Conservation (phyloP, 2,113 vertebrate species). For the Lepisosteus oculatus region DNA sequence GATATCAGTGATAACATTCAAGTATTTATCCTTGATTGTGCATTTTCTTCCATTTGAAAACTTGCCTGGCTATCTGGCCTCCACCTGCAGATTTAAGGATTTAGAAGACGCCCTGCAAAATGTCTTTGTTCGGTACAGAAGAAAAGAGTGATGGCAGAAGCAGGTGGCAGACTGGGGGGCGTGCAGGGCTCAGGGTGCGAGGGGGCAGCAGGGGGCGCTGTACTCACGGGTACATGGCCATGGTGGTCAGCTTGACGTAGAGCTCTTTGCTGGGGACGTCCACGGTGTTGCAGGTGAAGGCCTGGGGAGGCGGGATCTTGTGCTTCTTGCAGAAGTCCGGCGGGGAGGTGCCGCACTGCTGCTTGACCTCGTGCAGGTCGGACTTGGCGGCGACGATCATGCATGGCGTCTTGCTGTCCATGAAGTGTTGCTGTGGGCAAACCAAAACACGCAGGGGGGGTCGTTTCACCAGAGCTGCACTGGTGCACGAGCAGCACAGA, state of each 20-base stretch:
- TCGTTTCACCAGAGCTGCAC: too few relatives aligned
- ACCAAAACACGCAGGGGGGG: conserved; percentile 28
- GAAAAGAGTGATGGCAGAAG: not conserved
- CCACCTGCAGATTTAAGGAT: too few relatives aligned
- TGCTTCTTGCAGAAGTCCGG: conserved; percentile 95
- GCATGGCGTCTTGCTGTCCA: conserved; percentile 94
- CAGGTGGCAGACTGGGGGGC: conserved; percentile 32
- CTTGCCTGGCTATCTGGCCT: too few relatives aligned
- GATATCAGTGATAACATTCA: too few relatives aligned
- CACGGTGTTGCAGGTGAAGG: conserved; percentile 85
- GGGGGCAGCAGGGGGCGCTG: conserved; percentile 15
- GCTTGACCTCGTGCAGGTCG: conserved; percentile 90
- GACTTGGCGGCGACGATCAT: conserved; percentile 90
- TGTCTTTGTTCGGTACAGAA: conserved; percentile 61
- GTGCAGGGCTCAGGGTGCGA: not conserved
- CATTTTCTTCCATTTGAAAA: too few relatives aligned
- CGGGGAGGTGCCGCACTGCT: conserved; percentile 84
- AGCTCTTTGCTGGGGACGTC: conserved; percentile 87
- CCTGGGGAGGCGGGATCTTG: conserved; percentile 96
- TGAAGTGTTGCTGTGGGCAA: conserved; percentile 83
- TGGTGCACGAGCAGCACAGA: too few relatives aligned
- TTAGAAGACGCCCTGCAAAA: conserved; percentile 2
- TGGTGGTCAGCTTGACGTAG: conserved; percentile 94
- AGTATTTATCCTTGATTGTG: too few relatives aligned
- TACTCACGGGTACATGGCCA: conserved; percentile 99